These are phyloP conservation scores for Bembecia ichneumoniformis DNA, from an alignment of 2,888 invertebrate genomes.

Conservation along the genomic window DNA sequence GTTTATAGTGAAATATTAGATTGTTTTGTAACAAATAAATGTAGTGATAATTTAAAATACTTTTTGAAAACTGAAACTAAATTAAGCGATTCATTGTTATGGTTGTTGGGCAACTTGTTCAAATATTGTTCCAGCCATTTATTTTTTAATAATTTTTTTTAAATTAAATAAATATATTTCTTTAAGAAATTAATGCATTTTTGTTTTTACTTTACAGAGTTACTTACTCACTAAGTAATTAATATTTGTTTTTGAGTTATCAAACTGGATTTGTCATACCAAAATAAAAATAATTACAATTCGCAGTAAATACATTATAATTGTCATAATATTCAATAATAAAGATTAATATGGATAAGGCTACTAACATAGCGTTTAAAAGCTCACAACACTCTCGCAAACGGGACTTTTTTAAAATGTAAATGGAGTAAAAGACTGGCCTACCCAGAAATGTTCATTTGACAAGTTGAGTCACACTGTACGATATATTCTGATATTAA, in stretches of 20 bases:
- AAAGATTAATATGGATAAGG: constrained; percentile 61
- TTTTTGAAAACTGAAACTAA: constrained; percentile 19
- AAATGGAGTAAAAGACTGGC: neutral
- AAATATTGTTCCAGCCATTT: constrained; percentile 23
- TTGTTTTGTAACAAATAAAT: constrained; percentile 21
- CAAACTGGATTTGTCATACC: too few relatives aligned
- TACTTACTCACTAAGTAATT: neutral
- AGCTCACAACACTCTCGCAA: constrained; percentile 44
- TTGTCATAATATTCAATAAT: constrained; percentile 47
- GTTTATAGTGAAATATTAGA: constrained; percentile 21
- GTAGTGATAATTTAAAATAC: constrained; percentile 15
- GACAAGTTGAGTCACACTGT: too few relatives aligned
- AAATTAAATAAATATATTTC: constrained; percentile 3
- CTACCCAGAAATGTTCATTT: too few relatives aligned
- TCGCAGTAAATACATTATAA: constrained; percentile 65
- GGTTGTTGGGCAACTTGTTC: constrained; percentile 49
- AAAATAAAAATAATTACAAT: constrained; percentile 18
- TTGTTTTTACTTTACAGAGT: neutral
- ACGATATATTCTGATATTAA: too few relatives aligned
- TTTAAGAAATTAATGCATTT: neutral
- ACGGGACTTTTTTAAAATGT: constrained; percentile 17
- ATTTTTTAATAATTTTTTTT: constrained; percentile 21
- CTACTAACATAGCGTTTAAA: constrained; percentile 54
- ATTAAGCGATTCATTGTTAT: constrained; percentile 25
- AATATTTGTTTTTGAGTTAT: too few relatives aligned